Percentiles rank a stretch among this genome's conserved stretches.
These are phyloP conservation scores for Nicator chloris DNA, from an alignment of 2,113 vertebrate species.

Conservation along the genomic window DNA sequence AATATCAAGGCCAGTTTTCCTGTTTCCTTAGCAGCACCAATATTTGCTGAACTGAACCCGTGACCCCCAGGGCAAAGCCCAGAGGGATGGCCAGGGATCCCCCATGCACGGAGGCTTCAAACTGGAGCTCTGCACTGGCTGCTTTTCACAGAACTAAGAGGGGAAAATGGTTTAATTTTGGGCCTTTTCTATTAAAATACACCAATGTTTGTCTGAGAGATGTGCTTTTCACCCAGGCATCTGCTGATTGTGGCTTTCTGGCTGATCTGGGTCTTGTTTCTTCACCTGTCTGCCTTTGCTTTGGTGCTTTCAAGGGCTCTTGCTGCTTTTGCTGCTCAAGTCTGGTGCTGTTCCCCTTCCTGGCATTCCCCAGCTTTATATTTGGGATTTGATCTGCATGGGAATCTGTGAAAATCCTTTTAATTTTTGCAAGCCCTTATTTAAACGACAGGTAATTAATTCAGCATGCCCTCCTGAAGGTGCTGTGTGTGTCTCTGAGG, in stretches of 20 bases:
- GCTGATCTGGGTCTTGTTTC: fast-evolving
- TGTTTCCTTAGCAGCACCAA: neutral
- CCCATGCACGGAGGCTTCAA: fast-evolving
- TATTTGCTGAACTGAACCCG: neutral
- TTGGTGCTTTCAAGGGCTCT: neutral
- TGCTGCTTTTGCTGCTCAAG: neutral
- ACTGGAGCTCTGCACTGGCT: fast-evolving
- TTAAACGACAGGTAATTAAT: neutral
- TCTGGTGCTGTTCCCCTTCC: neutral
- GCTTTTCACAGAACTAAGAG: fast-evolving
- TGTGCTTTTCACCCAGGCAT: too few relatives aligned
- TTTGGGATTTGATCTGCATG: neutral
- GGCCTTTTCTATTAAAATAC: neutral
- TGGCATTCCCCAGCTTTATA: neutral
- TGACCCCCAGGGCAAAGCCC: neutral
- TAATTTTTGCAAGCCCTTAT: neutral
- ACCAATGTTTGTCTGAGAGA: neutral
- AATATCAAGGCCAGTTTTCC: neutral
- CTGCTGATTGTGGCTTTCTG: neutral
- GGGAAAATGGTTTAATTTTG: fast-evolving
- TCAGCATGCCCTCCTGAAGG: neutral
- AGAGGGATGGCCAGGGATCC: neutral
- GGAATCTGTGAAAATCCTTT: neutral
- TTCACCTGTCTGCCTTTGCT: neutral
- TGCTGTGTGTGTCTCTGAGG: neutral